Evolutionary conservation across 2,888 invertebrate genomes (phyloP), one percentile per base, ranked within the genome.

Genomic region (Sisyra terminalis): DNA sequence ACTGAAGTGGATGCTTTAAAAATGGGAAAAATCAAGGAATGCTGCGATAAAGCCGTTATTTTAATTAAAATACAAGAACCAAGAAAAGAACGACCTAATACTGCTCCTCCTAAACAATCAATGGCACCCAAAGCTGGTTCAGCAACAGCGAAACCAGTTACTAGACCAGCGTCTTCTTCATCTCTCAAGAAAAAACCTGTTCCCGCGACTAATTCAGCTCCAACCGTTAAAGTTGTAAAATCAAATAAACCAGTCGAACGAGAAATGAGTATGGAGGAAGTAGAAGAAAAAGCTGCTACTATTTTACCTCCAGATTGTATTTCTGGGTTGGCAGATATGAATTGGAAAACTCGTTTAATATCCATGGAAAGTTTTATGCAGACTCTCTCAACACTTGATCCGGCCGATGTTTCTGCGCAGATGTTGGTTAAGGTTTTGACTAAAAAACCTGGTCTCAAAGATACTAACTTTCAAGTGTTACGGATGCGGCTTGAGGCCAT

Each of bases 21-120:
- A 64, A 82, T 93, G 73, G 74, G 78, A 37, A 97, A 94, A 67
- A 83, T 97, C 38, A 90, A 89, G 60, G 97, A 97, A 58, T 86
- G 76, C 54, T 82, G 83, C 51, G 93, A 96, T 40, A 94, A 93
- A 63, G 92, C 92, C 29, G 86, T 88, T 40, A 83, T 90, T 44
- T 69, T 75, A 49, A 78, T 84, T 3, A 86, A 85, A 61, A 63
- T 76, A 10, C 60, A 73, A 0, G 71, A 71, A 1, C 66, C 68
- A 0, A 74, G 75, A 51, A 83, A 81, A 52, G 69, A 70, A 10
- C 71, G 75, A 46, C 58, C 71, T 0, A 70, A 68, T 39, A 62
- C 70, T 0, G 66, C 68, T 0, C 66, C 73, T 0, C 58, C 69
- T 0, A 69, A 67, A 42, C 66, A 61, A 32, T 54, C 67, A 1